Evolutionary conservation across 2,113 vertebrate species (phyloP).

Genomic region (Cyanistes caeruleus): DNA sequence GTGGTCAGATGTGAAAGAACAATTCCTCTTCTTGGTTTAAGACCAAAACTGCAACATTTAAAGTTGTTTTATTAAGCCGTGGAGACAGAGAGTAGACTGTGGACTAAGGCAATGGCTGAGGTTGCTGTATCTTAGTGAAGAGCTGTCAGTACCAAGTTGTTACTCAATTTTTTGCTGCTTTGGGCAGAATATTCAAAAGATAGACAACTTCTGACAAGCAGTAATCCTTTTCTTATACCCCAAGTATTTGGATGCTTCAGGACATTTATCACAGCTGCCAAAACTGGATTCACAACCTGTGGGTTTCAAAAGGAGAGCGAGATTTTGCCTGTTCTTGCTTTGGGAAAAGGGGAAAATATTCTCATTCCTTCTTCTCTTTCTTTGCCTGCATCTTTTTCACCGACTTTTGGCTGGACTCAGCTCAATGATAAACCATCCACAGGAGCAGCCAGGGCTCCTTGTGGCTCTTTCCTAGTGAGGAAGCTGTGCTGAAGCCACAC

Average conservation of each 20-base stretch:
- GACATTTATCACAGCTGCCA: background rate
- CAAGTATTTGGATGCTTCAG: background rate
- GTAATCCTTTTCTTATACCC: background rate
- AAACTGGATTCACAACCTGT: background rate
- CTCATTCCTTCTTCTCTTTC: background rate
- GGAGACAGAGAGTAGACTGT: background rate
- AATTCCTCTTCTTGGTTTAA: background rate
- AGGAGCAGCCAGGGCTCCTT: accelerated
- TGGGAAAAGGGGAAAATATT: background rate
- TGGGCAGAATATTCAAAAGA: background rate
- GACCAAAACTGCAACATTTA: background rate
- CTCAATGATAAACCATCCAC: background rate
- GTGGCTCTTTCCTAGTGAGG: background rate
- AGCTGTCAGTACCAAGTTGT: background rate
- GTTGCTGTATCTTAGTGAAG: background rate
- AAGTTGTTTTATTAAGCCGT: background rate
- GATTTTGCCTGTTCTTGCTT: background rate
- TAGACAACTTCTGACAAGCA: background rate
- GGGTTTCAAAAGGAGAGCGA: background rate
- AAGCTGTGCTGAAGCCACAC: background rate
- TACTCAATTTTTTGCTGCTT: background rate
- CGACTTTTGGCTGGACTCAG: background rate
- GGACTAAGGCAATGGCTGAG: background rate
- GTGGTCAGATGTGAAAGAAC: background rate
- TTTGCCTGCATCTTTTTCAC: background rate